A percentile compares a stretch with the other conserved stretches of the same genome.
phyloP scores from a whole-genome alignment of 1,140 invertebrate genomes.

The Megalonaias nervosa region DNA sequence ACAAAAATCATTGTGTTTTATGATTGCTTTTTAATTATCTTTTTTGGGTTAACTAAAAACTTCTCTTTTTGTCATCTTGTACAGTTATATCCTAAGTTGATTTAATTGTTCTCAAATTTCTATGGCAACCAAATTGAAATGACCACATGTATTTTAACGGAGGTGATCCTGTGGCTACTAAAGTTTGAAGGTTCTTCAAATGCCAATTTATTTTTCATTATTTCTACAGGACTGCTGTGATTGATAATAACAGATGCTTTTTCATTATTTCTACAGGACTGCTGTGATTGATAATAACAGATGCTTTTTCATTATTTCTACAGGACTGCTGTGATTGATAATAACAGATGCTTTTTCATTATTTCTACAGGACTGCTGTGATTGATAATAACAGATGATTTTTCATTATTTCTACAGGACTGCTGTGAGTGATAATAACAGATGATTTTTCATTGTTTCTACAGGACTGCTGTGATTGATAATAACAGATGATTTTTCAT shows the following conservation, averaged over 20 bases:
- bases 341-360: conserved; percentile 11
- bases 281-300: neutral
- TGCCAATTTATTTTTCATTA: no score
- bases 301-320: conserved; percentile 23
- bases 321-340: neutral
- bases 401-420: conserved; percentile 12
- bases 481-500: conserved; percentile 11
- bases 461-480: neutral
- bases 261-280: conserved; percentile 9
- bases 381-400: conserved; percentile 6
- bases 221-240: neutral
- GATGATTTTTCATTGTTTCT: no score
- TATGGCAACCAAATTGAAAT: no score
- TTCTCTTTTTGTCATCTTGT: no score
- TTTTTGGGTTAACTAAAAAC: no score
- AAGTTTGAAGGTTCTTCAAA: no score
- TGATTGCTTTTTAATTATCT: no score
- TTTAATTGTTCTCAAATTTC: no score
- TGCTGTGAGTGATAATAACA: neutral
- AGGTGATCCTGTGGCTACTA: no score
- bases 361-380: neutral
- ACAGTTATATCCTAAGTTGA: no score
- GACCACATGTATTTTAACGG: no score
- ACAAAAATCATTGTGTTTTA: no score
- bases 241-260: conserved; percentile 7